Base-by-base conservation (phyloP, 2,113 vertebrate species). In the Psettodes erumei region DNA sequence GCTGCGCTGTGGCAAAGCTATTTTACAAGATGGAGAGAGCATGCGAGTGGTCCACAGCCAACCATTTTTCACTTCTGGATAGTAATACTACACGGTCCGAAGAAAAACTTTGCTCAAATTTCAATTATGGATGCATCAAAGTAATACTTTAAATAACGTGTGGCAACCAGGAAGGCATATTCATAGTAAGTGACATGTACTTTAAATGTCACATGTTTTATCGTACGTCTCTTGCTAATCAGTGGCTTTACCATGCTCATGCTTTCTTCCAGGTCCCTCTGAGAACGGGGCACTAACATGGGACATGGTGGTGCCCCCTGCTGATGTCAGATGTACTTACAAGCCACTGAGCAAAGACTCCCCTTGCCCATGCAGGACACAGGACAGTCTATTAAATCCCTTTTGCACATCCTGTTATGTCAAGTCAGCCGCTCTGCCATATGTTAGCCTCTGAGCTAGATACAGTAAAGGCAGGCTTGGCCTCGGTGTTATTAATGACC, bases 391-490 rank as follows among this genome's bases (percentile, higher is more conserved):
- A 55, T 70, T 69, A 81, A 66, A 72, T 32, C 35, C n/a, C 63
- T 56, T 15, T 15, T 35, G 59, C 23, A 65, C 78, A 77, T 83
- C 70, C 64, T 77, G 71, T 77, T 77, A 19, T 55, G 75, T 71
- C 45, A 72, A 71, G 56, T 40, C 50, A 82, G 70, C 75, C 32
- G n/a, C 40, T 67, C 50, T 40, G 50, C 84, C 85, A 86, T 84
- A 80, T 89, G 88, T 89, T 77, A 47, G 63, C 86, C 89, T 83
- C 64, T 54, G 74, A 89, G 86, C 85, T 8, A 71, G 40, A 64
- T 45, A 62, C 76, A 66, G 83, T 84, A 82, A 83, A 71, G 79
- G 59, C 30, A 63, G 65, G 45, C 63, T 56, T n/a, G 54, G 55
- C 28, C 65, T 63, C 25, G 0, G 54, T 70, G 61, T 77, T 79